Conservation (phyloP, 2,888 invertebrate genomes). For the Encarsia formosa region DNA sequence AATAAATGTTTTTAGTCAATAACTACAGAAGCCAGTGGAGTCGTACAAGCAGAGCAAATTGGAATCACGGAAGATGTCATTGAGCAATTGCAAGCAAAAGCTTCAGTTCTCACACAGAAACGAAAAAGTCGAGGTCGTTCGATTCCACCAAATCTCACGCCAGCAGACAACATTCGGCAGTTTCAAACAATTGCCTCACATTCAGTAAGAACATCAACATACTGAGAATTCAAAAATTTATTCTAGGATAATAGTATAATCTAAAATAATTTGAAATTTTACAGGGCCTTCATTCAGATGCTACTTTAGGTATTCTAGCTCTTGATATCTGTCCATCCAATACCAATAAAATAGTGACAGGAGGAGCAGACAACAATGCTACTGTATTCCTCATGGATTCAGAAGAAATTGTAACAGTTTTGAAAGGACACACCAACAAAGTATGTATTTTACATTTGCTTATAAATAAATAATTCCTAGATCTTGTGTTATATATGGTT, state of each 20-base stretch:
- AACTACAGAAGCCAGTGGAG: constrained; percentile 73
- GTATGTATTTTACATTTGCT: no score
- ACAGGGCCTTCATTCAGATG: constrained; percentile 94
- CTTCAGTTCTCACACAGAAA: constrained; percentile 93
- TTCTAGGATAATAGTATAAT: neutral
- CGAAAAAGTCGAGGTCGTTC: constrained; percentile 93
- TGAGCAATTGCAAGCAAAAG: constrained; percentile 91
- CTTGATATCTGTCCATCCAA: constrained; percentile 91
- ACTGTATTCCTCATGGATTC: constrained; percentile 98
- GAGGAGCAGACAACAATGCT: constrained; percentile 97
- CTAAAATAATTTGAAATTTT: constrained; percentile 13
- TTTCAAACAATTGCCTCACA: constrained; percentile 85
- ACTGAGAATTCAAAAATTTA: no score
- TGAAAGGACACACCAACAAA: constrained; percentile 94
- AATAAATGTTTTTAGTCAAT: constrained; percentile 54
- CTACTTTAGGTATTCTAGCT: constrained; percentile 92
- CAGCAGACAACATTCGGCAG: constrained; percentile 78
- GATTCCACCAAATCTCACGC: constrained; percentile 89
- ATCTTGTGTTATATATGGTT: neutral
- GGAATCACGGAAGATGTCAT: constrained; percentile 94
- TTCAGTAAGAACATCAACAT: constrained; percentile 67
- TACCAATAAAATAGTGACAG: constrained; percentile 91
- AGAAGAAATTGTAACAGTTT: constrained; percentile 88
- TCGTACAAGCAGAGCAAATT: constrained; percentile 76
- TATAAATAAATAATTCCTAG: no score